Conservation (phyloP, 2,888 invertebrate genomes). For the Hirtodrosophila alboralis region DNA sequence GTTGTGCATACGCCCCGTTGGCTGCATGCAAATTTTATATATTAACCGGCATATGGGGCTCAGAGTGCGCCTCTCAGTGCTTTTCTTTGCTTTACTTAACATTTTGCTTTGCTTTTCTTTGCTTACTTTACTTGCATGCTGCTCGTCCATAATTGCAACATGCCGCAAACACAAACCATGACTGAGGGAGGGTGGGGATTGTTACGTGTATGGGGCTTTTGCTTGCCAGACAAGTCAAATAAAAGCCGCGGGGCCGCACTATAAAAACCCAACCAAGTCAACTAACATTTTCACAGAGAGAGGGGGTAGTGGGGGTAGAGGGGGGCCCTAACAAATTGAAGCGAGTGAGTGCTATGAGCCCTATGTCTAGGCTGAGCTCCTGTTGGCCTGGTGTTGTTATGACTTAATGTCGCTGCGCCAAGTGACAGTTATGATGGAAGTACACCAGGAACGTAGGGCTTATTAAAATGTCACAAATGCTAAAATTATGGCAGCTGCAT, state of each 20-base stretch:
- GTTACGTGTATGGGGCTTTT: neutral
- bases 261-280: slow-evolving; percentile 51
- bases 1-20: slow-evolving; percentile 78
- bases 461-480: slow-evolving; percentile 82
- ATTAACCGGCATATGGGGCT: slow-evolving; percentile 55
- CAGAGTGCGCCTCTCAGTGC: slow-evolving; percentile 38
- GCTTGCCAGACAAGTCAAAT: slow-evolving; percentile 67
- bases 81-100: slow-evolving; percentile 8
- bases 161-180: slow-evolving; percentile 62
- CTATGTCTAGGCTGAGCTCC: slow-evolving; percentile 23
- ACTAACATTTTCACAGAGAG: slow-evolving; percentile 20
- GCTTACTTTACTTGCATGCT: slow-evolving; percentile 65
- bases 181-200: slow-evolving; percentile 9
- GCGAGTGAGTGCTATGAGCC: slow-evolving; percentile 29
- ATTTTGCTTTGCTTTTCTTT: slow-evolving; percentile 14
- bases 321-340: slow-evolving; percentile 47
- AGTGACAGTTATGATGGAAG: slow-evolving; percentile 68
- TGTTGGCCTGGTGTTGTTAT: slow-evolving; percentile 62
- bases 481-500: slow-evolving; percentile 82
- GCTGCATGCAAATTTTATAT: slow-evolving; percentile 71
- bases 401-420: slow-evolving; percentile 72
- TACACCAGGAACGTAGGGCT: slow-evolving; percentile 64
- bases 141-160: slow-evolving; percentile 77
- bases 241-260: slow-evolving; percentile 63
- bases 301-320: too few species aligned